Conservation (phyloP, 2,113 vertebrate genomes). For the Atractosteus spatula region DNA sequence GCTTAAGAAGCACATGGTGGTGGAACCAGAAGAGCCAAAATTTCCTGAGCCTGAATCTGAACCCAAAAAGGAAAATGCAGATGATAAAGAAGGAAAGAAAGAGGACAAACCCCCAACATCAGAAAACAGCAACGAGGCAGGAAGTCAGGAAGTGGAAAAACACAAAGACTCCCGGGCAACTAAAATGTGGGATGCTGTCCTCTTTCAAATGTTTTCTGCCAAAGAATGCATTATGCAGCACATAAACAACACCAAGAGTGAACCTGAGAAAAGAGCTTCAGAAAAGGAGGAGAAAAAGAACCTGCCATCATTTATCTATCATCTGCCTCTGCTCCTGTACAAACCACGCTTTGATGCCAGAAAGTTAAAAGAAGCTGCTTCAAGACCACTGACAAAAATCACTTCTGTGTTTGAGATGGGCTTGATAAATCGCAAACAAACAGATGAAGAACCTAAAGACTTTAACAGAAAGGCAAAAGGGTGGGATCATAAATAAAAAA, state of each 20-base stretch:
- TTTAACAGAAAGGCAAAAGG: constrained; percentile 86
- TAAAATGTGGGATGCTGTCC: constrained; percentile 89
- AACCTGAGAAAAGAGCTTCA: constrained; percentile 43
- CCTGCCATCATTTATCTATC: constrained; percentile 57
- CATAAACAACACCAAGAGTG: constrained; percentile 47
- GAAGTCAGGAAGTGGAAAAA: constrained; percentile 36
- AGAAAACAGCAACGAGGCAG: constrained; percentile 16
- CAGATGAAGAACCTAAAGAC: constrained; percentile 76
- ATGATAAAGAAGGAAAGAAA: constrained; percentile 19
- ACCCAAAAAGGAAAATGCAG: constrained; percentile 30
- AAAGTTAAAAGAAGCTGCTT: constrained; percentile 79
- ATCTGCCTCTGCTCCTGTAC: constrained; percentile 79
- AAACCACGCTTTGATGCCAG: constrained; percentile 87
- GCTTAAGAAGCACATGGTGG: constrained; percentile 83
- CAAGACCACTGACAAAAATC: constrained; percentile 68
- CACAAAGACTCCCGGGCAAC: constrained; percentile 61
- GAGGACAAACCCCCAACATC: background rate
- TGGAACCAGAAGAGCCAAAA: constrained; percentile 62
- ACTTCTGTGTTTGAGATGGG: constrained; percentile 67
- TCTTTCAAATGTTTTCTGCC: constrained; percentile 79
- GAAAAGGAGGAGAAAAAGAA: constrained; percentile 38
- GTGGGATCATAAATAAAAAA: constrained; percentile 59
- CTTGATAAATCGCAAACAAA: constrained; percentile 61
- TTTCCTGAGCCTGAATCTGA: constrained; percentile 48
- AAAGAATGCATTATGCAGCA: constrained; percentile 64